phyloP scores from a whole-genome alignment of 2,888 invertebrate species.

The Aelia acuminata region DNA sequence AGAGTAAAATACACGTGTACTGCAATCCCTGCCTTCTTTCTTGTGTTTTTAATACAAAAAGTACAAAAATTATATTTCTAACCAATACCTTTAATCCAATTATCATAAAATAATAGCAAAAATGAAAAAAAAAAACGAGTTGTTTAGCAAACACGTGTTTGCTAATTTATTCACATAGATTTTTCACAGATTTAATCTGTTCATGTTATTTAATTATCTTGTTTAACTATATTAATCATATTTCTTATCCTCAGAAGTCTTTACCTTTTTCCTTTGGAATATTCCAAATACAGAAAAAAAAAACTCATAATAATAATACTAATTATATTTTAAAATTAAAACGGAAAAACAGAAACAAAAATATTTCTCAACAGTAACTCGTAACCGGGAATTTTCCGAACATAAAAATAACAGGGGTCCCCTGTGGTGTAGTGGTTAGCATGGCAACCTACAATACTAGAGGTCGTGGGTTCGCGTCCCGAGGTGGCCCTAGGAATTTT shows the following conservation, averaged over 20 bases:
- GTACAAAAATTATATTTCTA: too few relatives aligned
- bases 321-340: not conserved
- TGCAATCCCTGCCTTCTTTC: too few relatives aligned
- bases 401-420: not conserved
- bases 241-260: not conserved
- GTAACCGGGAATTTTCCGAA: not conserved
- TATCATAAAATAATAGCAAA: too few relatives aligned
- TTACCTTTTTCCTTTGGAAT: not conserved
- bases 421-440: too few relatives aligned
- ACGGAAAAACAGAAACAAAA: not conserved
- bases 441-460: too few relatives aligned
- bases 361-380: not conserved
- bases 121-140: too few relatives aligned
- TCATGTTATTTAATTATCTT: not conserved
- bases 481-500: too few relatives aligned
- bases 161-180: not conserved
- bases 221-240: not conserved
- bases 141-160: not conserved
- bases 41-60: too few relatives aligned
- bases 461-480: too few relatives aligned
- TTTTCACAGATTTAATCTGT: not conserved
- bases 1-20: not conserved
- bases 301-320: not conserved
- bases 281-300: not conserved
- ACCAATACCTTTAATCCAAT: too few relatives aligned